Evolutionary conservation across 1,140 invertebrate species (phyloP).

Genomic region (Triops longicaudatus): DNA sequence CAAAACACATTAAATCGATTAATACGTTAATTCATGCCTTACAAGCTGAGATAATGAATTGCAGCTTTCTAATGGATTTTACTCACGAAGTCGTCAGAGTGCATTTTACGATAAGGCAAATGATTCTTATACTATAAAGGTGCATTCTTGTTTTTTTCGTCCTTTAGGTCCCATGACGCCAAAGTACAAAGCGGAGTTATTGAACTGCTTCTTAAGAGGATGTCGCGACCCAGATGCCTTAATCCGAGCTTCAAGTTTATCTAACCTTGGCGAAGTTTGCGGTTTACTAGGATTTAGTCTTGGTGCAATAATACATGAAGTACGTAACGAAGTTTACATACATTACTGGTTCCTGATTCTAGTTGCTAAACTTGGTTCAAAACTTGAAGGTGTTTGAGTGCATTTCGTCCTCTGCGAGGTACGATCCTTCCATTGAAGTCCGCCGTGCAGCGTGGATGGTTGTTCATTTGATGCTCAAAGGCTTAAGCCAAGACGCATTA

Average conservation of each 20-base stretch:
- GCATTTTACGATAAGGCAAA: too few relatives aligned
- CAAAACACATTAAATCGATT: too few relatives aligned
- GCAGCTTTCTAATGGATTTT: too few relatives aligned
- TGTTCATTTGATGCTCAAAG: conserved; percentile 58
- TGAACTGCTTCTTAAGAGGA: conserved; percentile 62
- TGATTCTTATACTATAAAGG: too few relatives aligned
- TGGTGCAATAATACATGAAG: conserved; percentile 60
- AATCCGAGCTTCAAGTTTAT: conserved; percentile 71
- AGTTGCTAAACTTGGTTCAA: conserved; percentile 33
- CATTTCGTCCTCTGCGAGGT: conserved; percentile 54
- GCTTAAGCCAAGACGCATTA: conserved; percentile 58
- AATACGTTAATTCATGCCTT: too few relatives aligned
- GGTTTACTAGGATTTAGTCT: conserved; percentile 62
- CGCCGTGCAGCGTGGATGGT: conserved; percentile 69
- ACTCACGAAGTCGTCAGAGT: too few relatives aligned
- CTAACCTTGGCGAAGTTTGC: conserved; percentile 76
- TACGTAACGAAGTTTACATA: conserved; percentile 37
- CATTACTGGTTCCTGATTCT: neutral
- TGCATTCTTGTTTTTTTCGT: conserved; percentile 31
- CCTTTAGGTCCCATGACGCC: conserved; percentile 59
- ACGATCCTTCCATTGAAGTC: conserved; percentile 59
- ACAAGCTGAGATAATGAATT: too few relatives aligned
- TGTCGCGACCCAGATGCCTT: conserved; percentile 59
- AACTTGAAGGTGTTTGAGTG: conserved; percentile 56
- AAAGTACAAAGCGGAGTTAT: conserved; percentile 56